Conservation (phyloP, 2,113 vertebrate species). For the Promerops cafer region DNA sequence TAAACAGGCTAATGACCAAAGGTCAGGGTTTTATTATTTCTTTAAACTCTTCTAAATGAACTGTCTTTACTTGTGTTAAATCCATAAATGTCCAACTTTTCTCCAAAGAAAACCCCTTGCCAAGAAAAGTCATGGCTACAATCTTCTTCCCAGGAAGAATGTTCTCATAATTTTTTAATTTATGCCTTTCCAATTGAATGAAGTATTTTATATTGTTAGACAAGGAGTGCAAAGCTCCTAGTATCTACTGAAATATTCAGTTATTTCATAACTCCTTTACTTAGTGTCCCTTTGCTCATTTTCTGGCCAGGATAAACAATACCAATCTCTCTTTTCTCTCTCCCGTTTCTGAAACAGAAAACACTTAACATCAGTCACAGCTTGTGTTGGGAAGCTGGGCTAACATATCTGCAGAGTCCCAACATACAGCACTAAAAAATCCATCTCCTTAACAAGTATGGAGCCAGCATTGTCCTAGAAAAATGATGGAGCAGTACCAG, state of each 20-base stretch:
- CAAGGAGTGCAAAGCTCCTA: neutral
- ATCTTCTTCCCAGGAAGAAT: neutral
- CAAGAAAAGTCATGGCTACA: neutral
- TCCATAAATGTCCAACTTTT: neutral
- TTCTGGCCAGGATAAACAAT: neutral
- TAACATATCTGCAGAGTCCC: neutral
- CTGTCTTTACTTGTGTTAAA: neutral
- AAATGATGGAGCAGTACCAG: neutral
- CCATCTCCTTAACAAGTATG: neutral
- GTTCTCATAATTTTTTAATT: neutral
- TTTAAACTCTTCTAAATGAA: neutral
- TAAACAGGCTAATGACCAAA: neutral
- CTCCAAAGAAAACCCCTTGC: neutral
- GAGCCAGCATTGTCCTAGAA: neutral
- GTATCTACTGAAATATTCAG: neutral
- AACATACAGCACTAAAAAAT: neutral
- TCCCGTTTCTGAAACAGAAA: neutral
- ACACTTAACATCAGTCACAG: neutral
- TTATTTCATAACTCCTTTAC: neutral
- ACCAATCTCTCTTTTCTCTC: neutral
- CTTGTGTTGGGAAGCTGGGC: neutral
- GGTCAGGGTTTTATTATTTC: neutral
- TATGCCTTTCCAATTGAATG: neutral
- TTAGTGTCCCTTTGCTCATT: neutral
- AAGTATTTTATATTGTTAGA: neutral